Base-by-base conservation (phyloP, 2,888 invertebrate species). In the Dolomedes plantarius region DNA sequence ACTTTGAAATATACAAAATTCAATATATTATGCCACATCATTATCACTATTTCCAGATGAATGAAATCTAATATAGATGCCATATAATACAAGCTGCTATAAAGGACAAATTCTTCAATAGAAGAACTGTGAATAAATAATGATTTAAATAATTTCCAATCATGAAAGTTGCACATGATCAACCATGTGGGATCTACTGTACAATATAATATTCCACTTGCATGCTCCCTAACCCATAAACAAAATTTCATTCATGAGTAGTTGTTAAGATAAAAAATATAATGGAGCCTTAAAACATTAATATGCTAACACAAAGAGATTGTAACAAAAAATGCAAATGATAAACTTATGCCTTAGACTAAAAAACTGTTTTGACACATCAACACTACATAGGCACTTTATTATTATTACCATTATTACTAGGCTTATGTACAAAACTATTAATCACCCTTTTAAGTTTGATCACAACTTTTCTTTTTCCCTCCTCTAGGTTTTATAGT, bases 401-500 rank as follows among this genome's bases (percentile, higher is more conserved):
- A 73, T 56, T 72, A 36, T 68, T 31, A 67, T 28, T 56, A 56
- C 23, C 16, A 5, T 11, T 46, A 36, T 46, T 46, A 9, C 46
- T 56, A 56, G 23, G 7, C 32, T 19, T 31, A 32, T 32, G 31
- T 32, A 67, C 67, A 83, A 36, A 50, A 73, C 83, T 77, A 71
- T 68, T 69, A 72, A 19, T 50, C 19, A 39, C 9, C 29, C 29
- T 41, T 67, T 68, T n/a, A 77, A 19, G 77, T 73, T 73, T 77
- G 83, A 77, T 83, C 83, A 86, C 86, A 86, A 75, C 65, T 79
- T 73, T 86, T 83, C 50, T 83, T 87, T 72, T 87, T 88, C n/a
- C 87, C 86, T 32, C 89, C 95, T 83, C 96, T 93, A 76, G 98
- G 98, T 93, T 98, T 98, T 90, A 99, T 98, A 89, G 94, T 95